Evolutionary conservation across 2,888 invertebrate genomes (phyloP).

Genomic region (Hypena proboscidalis): DNA sequence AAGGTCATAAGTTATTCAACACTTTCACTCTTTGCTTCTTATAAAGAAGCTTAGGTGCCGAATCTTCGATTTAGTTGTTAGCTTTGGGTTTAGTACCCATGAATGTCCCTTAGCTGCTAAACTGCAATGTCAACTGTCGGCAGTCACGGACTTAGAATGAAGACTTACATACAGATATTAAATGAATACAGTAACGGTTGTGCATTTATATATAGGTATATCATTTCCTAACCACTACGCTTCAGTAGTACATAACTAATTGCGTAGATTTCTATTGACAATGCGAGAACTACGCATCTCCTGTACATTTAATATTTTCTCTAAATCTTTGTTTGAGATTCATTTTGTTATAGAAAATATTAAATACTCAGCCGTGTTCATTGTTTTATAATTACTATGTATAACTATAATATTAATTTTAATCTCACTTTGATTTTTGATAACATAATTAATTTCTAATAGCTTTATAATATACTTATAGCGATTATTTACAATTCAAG

Average conservation of each 20-base stretch:
- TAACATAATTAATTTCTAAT: conserved; percentile 76
- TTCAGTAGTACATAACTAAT: conserved; percentile 62
- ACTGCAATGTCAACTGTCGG: conserved; percentile 21
- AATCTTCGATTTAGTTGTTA: not conserved
- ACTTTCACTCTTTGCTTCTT: too few relatives aligned
- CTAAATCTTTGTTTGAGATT: conserved; percentile 61
- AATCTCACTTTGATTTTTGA: conserved; percentile 84
- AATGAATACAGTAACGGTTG: conserved; percentile 63
- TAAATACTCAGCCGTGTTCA: conserved; percentile 62
- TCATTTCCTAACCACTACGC: conserved; percentile 61
- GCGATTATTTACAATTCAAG: conserved; percentile 75
- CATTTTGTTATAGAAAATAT: conserved; percentile 59
- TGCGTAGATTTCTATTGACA: conserved; percentile 66
- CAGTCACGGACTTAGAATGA: conserved; percentile 45
- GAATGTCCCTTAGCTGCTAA: conserved; percentile 12
- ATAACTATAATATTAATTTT: conserved; percentile 71
- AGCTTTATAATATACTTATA: conserved; percentile 75
- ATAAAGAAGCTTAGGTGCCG: not conserved
- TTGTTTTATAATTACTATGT: conserved; percentile 52
- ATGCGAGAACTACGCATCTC: conserved; percentile 50
- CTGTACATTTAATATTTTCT: conserved; percentile 68
- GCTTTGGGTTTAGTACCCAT: not conserved
- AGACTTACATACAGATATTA: conserved; percentile 57
- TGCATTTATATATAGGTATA: conserved; percentile 64
- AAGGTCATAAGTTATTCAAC: not conserved